Percentiles rank a stretch among this genome's conserved stretches.
Evolutionary conservation across 2,113 vertebrate genomes (phyloP).

Genomic region (Dendrocopos noguchii): DNA sequence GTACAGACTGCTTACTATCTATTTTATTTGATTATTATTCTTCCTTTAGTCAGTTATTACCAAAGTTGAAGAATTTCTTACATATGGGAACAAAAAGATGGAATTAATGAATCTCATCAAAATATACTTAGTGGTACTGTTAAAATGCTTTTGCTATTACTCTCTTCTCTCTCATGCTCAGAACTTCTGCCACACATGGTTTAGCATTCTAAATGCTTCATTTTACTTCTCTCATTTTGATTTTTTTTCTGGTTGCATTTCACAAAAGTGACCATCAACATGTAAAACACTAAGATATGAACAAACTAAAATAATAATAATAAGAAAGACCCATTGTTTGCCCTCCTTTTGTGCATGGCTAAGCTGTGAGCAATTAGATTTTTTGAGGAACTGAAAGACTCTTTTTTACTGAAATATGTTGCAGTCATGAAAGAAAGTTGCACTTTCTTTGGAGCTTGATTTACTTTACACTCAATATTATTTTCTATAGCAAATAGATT

Average conservation of each 20-base stretch:
- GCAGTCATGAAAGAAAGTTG: background rate
- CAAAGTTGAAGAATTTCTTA: background rate
- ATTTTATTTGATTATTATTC: background rate
- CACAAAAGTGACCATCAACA: background rate
- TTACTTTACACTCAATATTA: constrained; percentile 5
- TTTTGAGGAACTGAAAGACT: background rate
- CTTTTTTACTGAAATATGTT: background rate
- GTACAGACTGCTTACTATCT: background rate
- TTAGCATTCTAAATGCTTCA: background rate
- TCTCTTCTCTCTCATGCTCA: background rate
- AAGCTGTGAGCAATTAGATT: background rate
- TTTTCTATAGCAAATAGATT: background rate
- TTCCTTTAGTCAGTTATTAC: background rate
- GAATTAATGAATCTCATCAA: background rate
- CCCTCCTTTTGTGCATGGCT: background rate
- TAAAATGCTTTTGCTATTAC: background rate
- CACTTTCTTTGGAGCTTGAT: background rate
- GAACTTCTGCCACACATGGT: background rate
- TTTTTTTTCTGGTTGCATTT: background rate
- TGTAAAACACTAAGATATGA: background rate
- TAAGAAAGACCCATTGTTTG: background rate
- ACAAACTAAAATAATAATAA: background rate
- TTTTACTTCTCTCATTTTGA: background rate
- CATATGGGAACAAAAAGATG: accelerated
- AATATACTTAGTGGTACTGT: background rate